Evolutionary conservation across 2,797 vertebrate genomes (phyloP).

Genomic region (Pampus argenteus): DNA sequence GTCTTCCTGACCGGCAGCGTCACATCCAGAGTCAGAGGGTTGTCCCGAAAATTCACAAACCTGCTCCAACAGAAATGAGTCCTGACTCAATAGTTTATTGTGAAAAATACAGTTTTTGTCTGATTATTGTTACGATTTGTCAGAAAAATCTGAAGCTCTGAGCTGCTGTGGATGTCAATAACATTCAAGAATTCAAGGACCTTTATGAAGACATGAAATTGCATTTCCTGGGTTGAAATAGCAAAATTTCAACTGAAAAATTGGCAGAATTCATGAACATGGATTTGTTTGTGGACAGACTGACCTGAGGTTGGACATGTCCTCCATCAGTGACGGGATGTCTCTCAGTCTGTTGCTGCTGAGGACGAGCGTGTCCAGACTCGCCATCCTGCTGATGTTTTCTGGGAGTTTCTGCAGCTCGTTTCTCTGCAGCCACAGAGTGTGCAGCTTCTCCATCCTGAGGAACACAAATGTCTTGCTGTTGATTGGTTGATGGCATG

Average conservation of each 20-base stretch:
- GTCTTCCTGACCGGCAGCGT: slow-evolving; percentile 82
- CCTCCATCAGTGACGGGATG: slow-evolving; percentile 92
- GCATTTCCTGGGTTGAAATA: too few species aligned
- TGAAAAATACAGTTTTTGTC: too few species aligned
- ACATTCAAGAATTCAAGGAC: too few species aligned
- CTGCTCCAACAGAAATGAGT: slow-evolving; percentile 70
- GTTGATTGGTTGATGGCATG: slow-evolving; percentile 2
- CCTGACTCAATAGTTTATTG: too few species aligned
- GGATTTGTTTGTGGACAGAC: background rate
- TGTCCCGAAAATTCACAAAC: slow-evolving; percentile 98
- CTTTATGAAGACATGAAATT: too few species aligned
- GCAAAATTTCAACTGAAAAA: too few species aligned
- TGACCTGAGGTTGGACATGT: slow-evolving; percentile 91
- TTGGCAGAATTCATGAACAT: too few species aligned
- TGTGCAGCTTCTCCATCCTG: slow-evolving; percentile 93
- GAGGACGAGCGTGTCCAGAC: slow-evolving; percentile 92
- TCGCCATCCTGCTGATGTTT: slow-evolving; percentile 87
- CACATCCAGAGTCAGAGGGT: slow-evolving; percentile 90
- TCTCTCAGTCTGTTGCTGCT: slow-evolving; percentile 90
- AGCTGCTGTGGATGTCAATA: too few species aligned
- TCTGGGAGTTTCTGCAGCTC: slow-evolving; percentile 89
- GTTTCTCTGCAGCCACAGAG: slow-evolving; percentile 96
- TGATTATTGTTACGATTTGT: too few species aligned
- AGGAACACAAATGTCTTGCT: slow-evolving; percentile 3
- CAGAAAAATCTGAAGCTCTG: too few species aligned